These are phyloP conservation scores for Propithecus deckenii DNA, from an alignment of 2,797 vertebrate genomes.

Conservation along the genomic window DNA sequence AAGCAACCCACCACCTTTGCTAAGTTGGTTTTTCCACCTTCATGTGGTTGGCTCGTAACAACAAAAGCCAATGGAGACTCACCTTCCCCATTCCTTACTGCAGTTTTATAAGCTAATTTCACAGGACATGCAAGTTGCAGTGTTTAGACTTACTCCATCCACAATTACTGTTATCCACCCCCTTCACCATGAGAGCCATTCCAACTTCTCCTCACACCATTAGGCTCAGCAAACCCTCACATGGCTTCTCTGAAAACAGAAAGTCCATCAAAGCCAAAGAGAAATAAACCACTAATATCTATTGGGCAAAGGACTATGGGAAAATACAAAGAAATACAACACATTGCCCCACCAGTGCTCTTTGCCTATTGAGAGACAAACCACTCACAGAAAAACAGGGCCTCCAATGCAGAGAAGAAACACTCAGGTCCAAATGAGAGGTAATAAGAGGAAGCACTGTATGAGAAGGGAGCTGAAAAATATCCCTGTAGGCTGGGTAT, in stretches of 20 bases:
- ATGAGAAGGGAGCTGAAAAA: not conserved
- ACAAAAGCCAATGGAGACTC: not conserved
- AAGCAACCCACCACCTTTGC: not conserved
- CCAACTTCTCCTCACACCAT: not conserved
- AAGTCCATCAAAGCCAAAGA: not conserved
- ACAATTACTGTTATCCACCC: not conserved
- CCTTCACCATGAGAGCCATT: not conserved
- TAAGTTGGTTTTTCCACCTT: not conserved
- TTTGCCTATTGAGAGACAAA: not conserved
- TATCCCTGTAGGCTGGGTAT: not conserved
- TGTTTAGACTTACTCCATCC: not conserved
- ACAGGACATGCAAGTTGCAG: not conserved
- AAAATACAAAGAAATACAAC: not conserved
- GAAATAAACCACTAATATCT: not conserved
- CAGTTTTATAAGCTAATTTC: constrained; percentile 9
- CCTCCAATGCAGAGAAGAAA: not conserved
- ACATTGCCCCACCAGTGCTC: not conserved
- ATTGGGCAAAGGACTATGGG: not conserved
- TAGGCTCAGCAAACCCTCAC: not conserved
- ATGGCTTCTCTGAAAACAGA: not conserved
- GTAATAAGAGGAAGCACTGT: not conserved
- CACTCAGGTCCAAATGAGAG: not conserved
- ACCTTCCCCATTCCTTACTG: not conserved
- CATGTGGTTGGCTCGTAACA: not conserved
- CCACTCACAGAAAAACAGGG: not conserved